A percentile compares a stretch with the other conserved stretches of the same genome.
phyloP scores from a whole-genome alignment of 2,113 vertebrate species.

The Syngnathus scovelli region DNA sequence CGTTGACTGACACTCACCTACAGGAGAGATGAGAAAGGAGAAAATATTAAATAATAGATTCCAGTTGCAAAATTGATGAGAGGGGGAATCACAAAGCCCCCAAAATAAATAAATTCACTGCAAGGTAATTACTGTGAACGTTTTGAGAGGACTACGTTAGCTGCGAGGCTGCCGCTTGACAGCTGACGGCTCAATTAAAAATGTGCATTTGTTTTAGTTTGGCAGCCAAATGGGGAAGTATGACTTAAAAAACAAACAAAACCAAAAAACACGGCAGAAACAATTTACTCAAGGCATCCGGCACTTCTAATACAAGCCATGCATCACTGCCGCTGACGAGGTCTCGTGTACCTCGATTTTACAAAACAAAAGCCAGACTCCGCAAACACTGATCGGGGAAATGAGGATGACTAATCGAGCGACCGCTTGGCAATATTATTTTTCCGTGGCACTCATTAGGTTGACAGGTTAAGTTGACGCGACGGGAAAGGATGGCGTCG shows the following conservation, averaged over 20 bases:
- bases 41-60: conserved; percentile 43
- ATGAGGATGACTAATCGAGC: conserved; percentile 1
- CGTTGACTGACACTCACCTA: conserved; percentile 65
- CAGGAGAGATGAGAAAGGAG: conserved; percentile 35
- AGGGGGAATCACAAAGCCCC: conserved; percentile 39
- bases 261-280: not conserved
- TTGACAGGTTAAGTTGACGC: not conserved
- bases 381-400: not conserved
- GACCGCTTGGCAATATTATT: not conserved
- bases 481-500: not conserved
- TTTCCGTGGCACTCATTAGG: not conserved
- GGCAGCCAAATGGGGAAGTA: not conserved
- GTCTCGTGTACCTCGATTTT: not conserved
- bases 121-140: conserved; percentile 47
- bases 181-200: conserved; percentile 2
- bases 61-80: conserved; percentile 47
- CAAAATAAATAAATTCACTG: conserved; percentile 24
- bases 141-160: conserved; percentile 20
- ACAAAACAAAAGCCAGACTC: not conserved
- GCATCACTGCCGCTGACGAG: not conserved
- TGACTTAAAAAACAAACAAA: not conserved
- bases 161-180: not conserved
- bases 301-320: not conserved
- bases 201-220: conserved; percentile 6
- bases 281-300: not conserved